Evolutionary conservation across 2,888 invertebrate genomes (phyloP).

Genomic region (Xanthostigma xanthostigma): DNA sequence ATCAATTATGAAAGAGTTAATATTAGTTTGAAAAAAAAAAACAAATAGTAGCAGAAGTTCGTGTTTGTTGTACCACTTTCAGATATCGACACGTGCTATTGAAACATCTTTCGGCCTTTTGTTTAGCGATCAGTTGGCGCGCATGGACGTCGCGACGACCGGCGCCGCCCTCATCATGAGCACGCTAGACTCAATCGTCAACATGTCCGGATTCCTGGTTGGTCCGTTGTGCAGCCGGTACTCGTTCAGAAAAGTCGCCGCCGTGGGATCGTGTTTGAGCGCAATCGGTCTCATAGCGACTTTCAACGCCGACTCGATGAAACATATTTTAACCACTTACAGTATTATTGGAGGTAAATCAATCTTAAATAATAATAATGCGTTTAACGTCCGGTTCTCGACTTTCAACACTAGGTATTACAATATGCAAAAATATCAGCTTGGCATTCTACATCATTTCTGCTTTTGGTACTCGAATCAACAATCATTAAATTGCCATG

Average conservation of each 20-base stretch:
- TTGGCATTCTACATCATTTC: too few species aligned
- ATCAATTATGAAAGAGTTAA: too few species aligned
- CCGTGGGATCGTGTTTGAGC: slow-evolving; percentile 49
- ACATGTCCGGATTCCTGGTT: slow-evolving; percentile 63
- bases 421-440: too few species aligned
- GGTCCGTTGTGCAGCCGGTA: slow-evolving; percentile 62
- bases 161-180: slow-evolving; percentile 63
- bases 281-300: slow-evolving; percentile 51
- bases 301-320: slow-evolving; percentile 54
- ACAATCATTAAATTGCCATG: too few species aligned
- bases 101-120: slow-evolving; percentile 69
- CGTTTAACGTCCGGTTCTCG: too few species aligned
- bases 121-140: slow-evolving; percentile 56
- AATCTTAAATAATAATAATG: too few species aligned
- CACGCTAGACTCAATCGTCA: slow-evolving; percentile 59
- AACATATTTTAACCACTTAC: slow-evolving; percentile 54
- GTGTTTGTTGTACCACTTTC: slow-evolving; percentile 20
- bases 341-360: slow-evolving; percentile 58
- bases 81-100: slow-evolving; percentile 65
- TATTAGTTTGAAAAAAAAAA: too few species aligned
- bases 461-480: too few species aligned
- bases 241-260: slow-evolving; percentile 55
- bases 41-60: not conserved
- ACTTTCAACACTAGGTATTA: too few species aligned
- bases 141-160: slow-evolving; percentile 56